These are phyloP conservation scores for Acestrorhynchus altus DNA, from an alignment of 2,797 vertebrate genomes.

Conservation along the genomic window DNA sequence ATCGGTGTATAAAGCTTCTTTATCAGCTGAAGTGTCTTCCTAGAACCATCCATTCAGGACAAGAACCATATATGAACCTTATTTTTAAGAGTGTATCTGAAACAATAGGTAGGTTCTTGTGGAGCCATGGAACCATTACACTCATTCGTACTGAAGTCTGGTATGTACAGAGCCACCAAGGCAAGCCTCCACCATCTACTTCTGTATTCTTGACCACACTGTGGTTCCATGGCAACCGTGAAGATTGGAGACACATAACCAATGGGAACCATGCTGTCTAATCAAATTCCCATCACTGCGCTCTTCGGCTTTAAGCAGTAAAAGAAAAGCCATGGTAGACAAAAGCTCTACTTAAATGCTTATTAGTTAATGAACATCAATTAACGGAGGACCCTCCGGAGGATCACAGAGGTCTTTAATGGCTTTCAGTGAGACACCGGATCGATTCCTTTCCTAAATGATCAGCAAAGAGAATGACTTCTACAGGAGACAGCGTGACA, in stretches of 20 bases:
- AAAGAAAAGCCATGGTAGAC: constrained; percentile 38
- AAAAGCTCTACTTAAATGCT: constrained; percentile 1
- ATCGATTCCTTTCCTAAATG: constrained; percentile 31
- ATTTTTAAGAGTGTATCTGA: no score
- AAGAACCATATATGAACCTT: no score
- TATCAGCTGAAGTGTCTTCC: no score
- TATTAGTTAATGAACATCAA: constrained; percentile 52
- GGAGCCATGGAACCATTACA: neutral
- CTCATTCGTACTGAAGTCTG: neutral
- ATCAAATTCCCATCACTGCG: constrained; percentile 66
- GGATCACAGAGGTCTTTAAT: constrained; percentile 29
- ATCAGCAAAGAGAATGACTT: neutral
- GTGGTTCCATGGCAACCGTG: constrained; percentile 76
- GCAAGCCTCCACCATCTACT: constrained; percentile 67
- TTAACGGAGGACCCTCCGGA: constrained; percentile 53
- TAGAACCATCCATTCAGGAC: no score
- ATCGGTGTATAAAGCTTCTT: no score
- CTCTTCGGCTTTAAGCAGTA: constrained; percentile 26
- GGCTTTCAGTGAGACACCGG: constrained; percentile 48
- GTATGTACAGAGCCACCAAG: constrained; percentile 63
- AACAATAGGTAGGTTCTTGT: neutral
- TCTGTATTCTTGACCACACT: constrained; percentile 65
- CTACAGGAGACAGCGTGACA: no score
- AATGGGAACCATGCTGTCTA: constrained; percentile 61
- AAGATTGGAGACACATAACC: constrained; percentile 65